phyloP scores from a whole-genome alignment of 37 sponge, comb jelly and placozoan genomes.

The Spongilla lacustris region DNA sequence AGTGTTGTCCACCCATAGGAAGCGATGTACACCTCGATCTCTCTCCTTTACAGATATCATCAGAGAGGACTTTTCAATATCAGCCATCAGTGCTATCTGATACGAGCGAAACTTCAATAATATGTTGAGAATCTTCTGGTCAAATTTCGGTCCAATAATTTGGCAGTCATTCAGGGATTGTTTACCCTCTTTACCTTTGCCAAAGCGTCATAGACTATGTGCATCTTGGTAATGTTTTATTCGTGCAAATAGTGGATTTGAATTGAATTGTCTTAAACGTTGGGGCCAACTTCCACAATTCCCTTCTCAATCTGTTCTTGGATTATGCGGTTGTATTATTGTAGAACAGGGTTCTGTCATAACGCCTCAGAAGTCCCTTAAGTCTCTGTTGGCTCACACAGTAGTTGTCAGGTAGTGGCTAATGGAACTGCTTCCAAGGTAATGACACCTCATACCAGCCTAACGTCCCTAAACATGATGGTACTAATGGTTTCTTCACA shows the following conservation, averaged over 20 bases:
- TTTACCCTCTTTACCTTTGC: not conserved
- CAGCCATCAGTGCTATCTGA: not conserved
- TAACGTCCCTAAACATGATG: too few relatives aligned
- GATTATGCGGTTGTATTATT: conserved; percentile 14
- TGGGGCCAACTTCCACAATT: not conserved
- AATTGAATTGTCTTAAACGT: not conserved
- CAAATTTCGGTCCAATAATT: not conserved
- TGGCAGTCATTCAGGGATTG: not conserved
- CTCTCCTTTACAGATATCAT: conserved; percentile 5
- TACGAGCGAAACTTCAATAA: not conserved
- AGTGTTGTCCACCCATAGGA: conserved; percentile 10
- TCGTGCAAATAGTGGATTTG: not conserved
- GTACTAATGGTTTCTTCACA: conserved; percentile 10
- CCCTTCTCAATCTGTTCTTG: conserved; percentile 39
- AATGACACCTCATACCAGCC: too few relatives aligned
- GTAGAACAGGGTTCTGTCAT: too few relatives aligned
- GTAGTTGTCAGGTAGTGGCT: too few relatives aligned
- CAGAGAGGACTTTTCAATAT: not conserved
- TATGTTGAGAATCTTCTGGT: not conserved
- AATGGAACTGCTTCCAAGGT: too few relatives aligned
- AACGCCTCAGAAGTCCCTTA: too few relatives aligned
- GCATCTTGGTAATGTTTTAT: not conserved
- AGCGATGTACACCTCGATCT: not conserved
- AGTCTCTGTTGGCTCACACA: too few relatives aligned
- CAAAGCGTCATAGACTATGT: not conserved